Evolutionary conservation across 1,140 invertebrate species (phyloP).

Genomic region (Eriosoma lanigerum): DNA sequence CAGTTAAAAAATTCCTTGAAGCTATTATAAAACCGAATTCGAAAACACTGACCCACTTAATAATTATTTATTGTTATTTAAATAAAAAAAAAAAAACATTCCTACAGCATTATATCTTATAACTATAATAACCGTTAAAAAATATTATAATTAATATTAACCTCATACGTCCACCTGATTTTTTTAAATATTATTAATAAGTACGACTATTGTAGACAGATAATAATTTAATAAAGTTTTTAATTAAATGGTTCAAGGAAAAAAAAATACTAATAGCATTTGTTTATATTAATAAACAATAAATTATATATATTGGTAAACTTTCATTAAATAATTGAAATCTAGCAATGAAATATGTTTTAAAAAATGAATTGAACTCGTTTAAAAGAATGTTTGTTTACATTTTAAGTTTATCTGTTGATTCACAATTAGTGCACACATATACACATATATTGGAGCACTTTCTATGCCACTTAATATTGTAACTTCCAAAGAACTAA

Average conservation of each 20-base stretch:
- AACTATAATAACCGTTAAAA: not conserved
- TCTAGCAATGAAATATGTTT: too few species aligned
- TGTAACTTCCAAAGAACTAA: too few species aligned
- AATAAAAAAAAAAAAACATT: not conserved
- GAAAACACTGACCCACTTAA: conserved; percentile 31
- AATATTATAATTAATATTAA: not conserved
- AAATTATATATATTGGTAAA: too few species aligned
- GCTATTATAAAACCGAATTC: not conserved
- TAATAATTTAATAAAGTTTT: not conserved
- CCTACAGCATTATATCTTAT: too few species aligned
- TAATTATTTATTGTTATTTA: not conserved
- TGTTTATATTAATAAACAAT: too few species aligned
- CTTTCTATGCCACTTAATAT: too few species aligned
- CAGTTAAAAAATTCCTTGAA: conserved; percentile 10
- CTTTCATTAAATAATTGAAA: too few species aligned
- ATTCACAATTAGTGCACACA: too few species aligned
- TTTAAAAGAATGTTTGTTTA: too few species aligned
- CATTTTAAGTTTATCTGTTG: too few species aligned
- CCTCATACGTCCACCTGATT: not conserved
- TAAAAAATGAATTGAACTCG: too few species aligned
- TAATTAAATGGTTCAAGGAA: not conserved
- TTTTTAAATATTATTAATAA: conserved; percentile 1
- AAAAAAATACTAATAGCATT: not conserved
- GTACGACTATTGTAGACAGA: not conserved
- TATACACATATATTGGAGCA: too few species aligned